These are phyloP conservation scores for Harmothoe impar DNA, from an alignment of 2,888 invertebrate genomes.

Conservation along the genomic window DNA sequence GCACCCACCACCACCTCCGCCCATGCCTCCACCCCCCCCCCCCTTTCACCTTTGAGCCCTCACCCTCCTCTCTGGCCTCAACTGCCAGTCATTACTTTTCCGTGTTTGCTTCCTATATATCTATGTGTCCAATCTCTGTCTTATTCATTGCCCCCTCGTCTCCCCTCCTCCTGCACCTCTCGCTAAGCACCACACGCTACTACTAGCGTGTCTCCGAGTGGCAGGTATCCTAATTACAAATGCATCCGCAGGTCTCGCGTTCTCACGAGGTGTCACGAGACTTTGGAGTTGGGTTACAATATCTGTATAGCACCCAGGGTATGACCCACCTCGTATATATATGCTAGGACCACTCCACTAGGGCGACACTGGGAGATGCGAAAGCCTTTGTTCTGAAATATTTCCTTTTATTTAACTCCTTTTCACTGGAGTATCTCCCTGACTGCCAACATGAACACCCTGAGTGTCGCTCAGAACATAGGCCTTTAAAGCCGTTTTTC, in stretches of 20 bases:
- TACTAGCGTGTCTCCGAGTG: neutral
- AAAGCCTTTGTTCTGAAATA: too few relatives aligned
- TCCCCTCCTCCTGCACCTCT: neutral
- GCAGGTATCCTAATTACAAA: neutral
- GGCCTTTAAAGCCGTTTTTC: too few relatives aligned
- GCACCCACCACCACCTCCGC: neutral
- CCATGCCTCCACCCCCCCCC: neutral
- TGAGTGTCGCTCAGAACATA: too few relatives aligned
- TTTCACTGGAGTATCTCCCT: too few relatives aligned
- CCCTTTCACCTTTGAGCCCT: neutral
- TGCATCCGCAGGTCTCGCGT: neutral
- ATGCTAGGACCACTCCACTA: too few relatives aligned
- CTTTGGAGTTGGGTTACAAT: neutral
- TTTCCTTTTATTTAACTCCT: too few relatives aligned
- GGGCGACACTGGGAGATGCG: too few relatives aligned
- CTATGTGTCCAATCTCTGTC: neutral
- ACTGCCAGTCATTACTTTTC: neutral
- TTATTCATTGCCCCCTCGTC: neutral
- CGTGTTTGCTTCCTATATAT: too few relatives aligned
- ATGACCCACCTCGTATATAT: too few relatives aligned
- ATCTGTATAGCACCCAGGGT: too few relatives aligned
- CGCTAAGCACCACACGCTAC: too few relatives aligned
- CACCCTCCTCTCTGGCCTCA: neutral
- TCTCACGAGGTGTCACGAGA: conserved; percentile 20
- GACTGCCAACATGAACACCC: too few relatives aligned